A percentile compares a stretch with the other conserved stretches of the same genome.
Evolutionary conservation across 1,140 invertebrate species (phyloP).

Genomic region (Anastrepha obliqua): DNA sequence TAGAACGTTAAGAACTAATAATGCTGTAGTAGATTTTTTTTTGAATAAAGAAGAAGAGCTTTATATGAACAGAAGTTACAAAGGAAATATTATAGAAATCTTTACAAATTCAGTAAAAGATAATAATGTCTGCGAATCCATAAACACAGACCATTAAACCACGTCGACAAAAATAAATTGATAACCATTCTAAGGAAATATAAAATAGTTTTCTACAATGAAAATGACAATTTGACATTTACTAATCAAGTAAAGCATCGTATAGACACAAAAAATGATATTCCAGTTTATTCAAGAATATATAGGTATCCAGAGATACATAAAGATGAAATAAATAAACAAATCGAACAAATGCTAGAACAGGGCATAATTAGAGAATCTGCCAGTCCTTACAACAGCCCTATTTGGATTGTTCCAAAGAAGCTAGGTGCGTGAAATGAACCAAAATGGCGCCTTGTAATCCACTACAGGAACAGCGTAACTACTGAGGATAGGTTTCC

Average conservation of each 20-base stretch:
- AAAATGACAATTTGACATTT: slow-evolving; percentile 26
- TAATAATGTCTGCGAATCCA: too few species aligned
- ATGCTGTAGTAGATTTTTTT: too few species aligned
- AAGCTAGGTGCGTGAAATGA: background rate
- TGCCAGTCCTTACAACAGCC: background rate
- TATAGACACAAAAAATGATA: background rate
- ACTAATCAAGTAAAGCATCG: background rate
- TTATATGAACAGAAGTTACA: too few species aligned
- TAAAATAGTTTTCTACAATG: background rate
- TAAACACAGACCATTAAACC: too few species aligned
- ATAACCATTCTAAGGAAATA: too few species aligned
- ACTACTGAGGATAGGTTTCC: background rate
- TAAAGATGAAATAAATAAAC: background rate
- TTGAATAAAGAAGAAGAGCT: too few species aligned
- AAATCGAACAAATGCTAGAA: background rate
- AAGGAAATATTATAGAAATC: too few species aligned
- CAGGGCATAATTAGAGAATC: background rate
- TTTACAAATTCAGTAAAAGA: too few species aligned
- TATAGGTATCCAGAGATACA: background rate
- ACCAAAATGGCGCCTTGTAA: background rate
- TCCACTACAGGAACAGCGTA: background rate
- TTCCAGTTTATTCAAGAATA: background rate
- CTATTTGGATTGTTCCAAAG: background rate
- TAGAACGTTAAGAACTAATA: too few species aligned
- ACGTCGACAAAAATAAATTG: too few species aligned